Percentiles rank a stretch among this genome's conserved stretches.
phyloP scores from a whole-genome alignment of 2,113 vertebrate genomes.

The Hystrix cristata region DNA sequence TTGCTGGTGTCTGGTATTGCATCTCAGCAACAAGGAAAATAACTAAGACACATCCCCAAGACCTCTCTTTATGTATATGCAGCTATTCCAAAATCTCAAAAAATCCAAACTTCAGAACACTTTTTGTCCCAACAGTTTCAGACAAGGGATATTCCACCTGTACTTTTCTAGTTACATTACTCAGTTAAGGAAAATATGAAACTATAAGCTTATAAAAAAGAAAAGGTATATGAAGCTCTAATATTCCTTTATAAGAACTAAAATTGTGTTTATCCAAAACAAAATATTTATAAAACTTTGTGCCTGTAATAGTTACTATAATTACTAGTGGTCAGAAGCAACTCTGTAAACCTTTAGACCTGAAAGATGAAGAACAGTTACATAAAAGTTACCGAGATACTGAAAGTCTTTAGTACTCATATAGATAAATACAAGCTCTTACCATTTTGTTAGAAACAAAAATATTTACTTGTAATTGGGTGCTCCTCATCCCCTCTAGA shows the following conservation, averaged over 20 bases:
- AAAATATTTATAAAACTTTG: neutral
- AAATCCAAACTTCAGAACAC: neutral
- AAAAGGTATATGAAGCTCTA: neutral
- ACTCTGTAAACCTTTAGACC: neutral
- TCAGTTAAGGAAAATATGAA: neutral
- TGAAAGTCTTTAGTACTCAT: neutral
- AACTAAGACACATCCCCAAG: neutral
- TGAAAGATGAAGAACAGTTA: neutral
- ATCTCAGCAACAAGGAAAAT: neutral
- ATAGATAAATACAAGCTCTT: neutral
- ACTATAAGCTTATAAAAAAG: neutral
- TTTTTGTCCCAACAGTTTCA: neutral
- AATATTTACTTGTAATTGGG: neutral
- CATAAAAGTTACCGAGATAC: neutral
- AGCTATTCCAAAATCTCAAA: neutral
- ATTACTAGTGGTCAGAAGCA: neutral
- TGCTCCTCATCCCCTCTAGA: neutral
- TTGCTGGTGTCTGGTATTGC: neutral
- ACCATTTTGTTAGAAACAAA: constrained; percentile 3
- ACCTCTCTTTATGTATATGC: neutral
- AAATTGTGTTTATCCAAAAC: neutral
- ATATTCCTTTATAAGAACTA: neutral
- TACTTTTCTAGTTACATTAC: neutral
- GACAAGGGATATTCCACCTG: neutral
- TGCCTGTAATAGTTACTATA: neutral